phyloP scores from a whole-genome alignment of 2,113 vertebrate genomes.

The Sturnira hondurensis region DNA sequence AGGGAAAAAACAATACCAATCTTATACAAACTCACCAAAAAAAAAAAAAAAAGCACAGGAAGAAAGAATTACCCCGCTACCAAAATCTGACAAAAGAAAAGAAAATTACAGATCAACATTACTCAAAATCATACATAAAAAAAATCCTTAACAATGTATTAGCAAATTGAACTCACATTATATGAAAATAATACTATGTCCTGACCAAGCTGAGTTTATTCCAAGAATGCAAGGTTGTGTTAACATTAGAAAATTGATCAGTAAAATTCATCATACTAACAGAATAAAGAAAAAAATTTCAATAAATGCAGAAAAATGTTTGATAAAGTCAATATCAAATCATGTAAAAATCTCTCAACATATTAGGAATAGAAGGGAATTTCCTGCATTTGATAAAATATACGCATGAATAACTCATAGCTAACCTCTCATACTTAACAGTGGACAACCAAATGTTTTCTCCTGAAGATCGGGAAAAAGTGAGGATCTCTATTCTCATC shows the following conservation, averaged over 20 bases:
- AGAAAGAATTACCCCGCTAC: neutral
- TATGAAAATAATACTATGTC: neutral
- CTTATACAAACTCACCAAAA: neutral
- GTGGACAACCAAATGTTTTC: too few species aligned
- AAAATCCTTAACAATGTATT: neutral
- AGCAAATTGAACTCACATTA: neutral
- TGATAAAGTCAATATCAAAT: neutral
- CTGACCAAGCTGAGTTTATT: neutral
- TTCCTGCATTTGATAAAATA: neutral
- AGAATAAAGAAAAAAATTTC: neutral
- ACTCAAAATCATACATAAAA: neutral
- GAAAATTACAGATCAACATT: neutral
- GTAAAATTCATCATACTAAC: neutral
- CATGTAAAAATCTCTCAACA: neutral
- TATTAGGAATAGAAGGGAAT: neutral
- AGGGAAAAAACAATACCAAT: neutral
- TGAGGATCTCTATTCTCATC: neutral
- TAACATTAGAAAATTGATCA: neutral
- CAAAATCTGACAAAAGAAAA: neutral
- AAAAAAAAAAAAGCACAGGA: neutral
- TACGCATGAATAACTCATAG: neutral
- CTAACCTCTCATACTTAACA: neutral
- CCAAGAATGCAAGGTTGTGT: neutral
- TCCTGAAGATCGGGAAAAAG: neutral
- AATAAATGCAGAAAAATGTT: neutral